phyloP scores from a whole-genome alignment of 2,113 vertebrate genomes.

The Myanophis thanlyinensis region DNA sequence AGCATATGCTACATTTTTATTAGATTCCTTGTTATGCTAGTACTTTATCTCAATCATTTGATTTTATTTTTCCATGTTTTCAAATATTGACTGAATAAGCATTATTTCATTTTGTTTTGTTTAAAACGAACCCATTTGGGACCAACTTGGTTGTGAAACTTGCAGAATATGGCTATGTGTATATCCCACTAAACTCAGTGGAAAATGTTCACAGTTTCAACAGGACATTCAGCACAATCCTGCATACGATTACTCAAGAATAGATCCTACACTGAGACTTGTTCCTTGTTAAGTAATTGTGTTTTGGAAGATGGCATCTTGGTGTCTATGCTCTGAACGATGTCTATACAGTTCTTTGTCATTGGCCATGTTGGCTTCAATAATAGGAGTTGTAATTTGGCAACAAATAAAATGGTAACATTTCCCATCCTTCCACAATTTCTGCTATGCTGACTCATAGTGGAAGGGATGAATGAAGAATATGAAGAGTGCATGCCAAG shows the following conservation, averaged over 20 bases:
- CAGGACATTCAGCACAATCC: background rate
- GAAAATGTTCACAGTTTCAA: background rate
- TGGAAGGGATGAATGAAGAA: background rate
- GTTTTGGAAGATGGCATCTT: background rate
- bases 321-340: background rate
- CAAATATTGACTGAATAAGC: background rate
- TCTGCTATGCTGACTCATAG: background rate
- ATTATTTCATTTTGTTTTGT: background rate
- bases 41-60: background rate
- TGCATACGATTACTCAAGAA: too few relatives aligned
- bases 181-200: background rate
- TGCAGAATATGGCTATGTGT: background rate
- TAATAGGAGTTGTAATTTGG: background rate
- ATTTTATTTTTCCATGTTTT: background rate
- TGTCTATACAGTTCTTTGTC: background rate
- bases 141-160: background rate
- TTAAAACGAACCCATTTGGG: background rate
- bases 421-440: background rate
- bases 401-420: background rate
- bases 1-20: background rate
- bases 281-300: background rate
- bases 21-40: background rate
- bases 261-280: background rate
- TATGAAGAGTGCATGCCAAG: background rate
- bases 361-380: background rate